These are phyloP conservation scores for Chironomus tentans DNA, from an alignment of 2,888 invertebrate genomes.

Conservation along the genomic window DNA sequence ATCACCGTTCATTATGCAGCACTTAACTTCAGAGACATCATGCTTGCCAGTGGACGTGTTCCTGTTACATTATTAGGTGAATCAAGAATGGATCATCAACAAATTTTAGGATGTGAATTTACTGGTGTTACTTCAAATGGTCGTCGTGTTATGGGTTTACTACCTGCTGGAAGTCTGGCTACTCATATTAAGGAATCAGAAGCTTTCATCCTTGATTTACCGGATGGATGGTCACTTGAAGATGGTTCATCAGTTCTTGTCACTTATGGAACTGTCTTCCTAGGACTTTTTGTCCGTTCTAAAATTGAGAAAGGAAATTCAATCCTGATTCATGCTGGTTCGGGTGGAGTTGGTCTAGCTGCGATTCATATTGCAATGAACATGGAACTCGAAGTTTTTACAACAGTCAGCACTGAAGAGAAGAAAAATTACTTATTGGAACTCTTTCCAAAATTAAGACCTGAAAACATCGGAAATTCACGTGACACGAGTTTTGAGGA, in stretches of 20 bases:
- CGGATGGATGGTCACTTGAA: constrained; percentile 55
- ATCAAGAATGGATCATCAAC: constrained; percentile 53
- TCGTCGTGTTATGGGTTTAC: constrained; percentile 55
- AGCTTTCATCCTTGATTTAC: constrained; percentile 52
- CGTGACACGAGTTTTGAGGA: constrained; percentile 71
- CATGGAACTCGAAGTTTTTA: constrained; percentile 50
- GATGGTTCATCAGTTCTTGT: constrained; percentile 64
- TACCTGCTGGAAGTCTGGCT: constrained; percentile 46
- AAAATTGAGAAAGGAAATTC: constrained; percentile 42
- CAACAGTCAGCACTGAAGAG: constrained; percentile 53
- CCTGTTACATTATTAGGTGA: constrained; percentile 69
- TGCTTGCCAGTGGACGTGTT: constrained; percentile 87
- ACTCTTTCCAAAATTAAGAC: constrained; percentile 37
- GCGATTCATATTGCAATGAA: constrained; percentile 54
- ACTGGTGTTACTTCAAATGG: constrained; percentile 52
- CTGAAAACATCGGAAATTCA: constrained; percentile 66
- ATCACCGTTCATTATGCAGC: constrained; percentile 62
- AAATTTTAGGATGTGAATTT: constrained; percentile 59
- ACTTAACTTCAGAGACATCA: constrained; percentile 89
- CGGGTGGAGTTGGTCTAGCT: constrained; percentile 60
- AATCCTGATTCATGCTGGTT: constrained; percentile 42
- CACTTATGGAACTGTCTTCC: constrained; percentile 53
- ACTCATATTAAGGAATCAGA: constrained; percentile 54
- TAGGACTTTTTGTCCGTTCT: constrained; percentile 36
- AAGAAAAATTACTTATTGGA: constrained; percentile 50